Evolutionary conservation across 2,113 vertebrate genomes (phyloP), one percentile per base, ranked within the genome.

Genomic region (Pollachius pollachius): DNA sequence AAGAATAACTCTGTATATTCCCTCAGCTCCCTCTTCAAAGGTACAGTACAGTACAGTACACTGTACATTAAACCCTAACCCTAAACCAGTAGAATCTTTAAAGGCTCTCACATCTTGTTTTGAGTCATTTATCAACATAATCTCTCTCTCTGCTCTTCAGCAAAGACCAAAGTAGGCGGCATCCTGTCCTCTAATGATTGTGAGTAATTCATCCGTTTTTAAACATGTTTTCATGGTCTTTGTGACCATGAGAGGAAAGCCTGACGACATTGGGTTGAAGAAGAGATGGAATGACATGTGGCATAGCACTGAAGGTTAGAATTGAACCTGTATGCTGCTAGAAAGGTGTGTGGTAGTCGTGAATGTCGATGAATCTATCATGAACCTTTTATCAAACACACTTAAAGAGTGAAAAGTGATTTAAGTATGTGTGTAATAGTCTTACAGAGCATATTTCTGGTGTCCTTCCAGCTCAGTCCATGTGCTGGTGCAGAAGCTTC

Each of bases 11-110:
- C 96, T 3, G 88, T 93, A 5, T 95, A 97, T 75, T 97, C 95
- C 3, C 81, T 99, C 17, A 97, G 96, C 84, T 94, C 90, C 52
- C 87, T 99, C 48, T 98, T 99, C 75, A 99, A 92, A 97, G 97
- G 96, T 98, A 84, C 74, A 27, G 5, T 0, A 63, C 15, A 56
- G 52, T 57, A 41, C 37, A 48, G 41, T 48, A 48, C 41, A 48
- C 41, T 48, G 41, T n/a, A n/a, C 41, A 11, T 13, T 9, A 48
- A 13, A 48, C 41, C 5, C 41, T 12, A 48, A 48, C 41, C 41
- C 41, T 34, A 34, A 34, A 4, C 52, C 12, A 57, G 16, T 57
- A 57, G 54, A 57, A 57, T n/a, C 54, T 57, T n/a, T n/a, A 57
- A n/a, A 16, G 5, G 16, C 54, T n/a, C 15, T 57, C 54, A 13